Evolutionary conservation across 2,888 invertebrate genomes (phyloP).

Genomic region (Brachyptera putata): DNA sequence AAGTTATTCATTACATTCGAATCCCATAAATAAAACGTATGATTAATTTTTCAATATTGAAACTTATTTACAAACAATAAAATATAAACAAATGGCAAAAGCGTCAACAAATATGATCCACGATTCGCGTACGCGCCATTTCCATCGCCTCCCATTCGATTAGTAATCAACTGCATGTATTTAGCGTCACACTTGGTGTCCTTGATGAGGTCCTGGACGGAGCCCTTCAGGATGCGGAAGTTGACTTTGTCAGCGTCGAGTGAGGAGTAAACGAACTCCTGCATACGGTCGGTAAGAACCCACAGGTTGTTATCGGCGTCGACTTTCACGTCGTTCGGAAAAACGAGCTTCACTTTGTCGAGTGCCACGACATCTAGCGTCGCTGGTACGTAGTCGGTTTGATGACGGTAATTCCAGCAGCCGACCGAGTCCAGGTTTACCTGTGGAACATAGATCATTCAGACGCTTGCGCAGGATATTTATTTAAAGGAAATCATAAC

Average conservation of each 20-base stretch:
- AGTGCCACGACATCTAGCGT: conserved; percentile 66
- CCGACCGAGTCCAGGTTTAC: conserved; percentile 72
- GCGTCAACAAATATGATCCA: too few relatives aligned
- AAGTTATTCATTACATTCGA: too few relatives aligned
- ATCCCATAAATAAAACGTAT: too few relatives aligned
- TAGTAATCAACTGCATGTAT: too few relatives aligned
- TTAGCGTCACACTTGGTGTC: conserved; percentile 7
- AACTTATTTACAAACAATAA: too few relatives aligned
- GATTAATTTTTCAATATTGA: too few relatives aligned
- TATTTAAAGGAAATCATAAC: too few relatives aligned
- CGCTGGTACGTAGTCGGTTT: background rate
- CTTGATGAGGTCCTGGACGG: background rate
- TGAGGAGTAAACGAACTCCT: conserved; percentile 64
- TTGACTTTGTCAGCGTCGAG: conserved; percentile 63
- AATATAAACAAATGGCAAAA: too few relatives aligned
- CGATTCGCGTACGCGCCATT: too few relatives aligned
- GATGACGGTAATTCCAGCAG: conserved; percentile 63
- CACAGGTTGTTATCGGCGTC: conserved; percentile 61
- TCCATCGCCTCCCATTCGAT: too few relatives aligned
- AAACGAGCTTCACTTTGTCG: conserved; percentile 70
- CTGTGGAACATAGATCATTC: conserved; percentile 42
- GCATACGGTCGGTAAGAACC: conserved; percentile 81
- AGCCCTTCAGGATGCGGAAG: conserved; percentile 58
- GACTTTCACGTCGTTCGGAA: conserved; percentile 76
- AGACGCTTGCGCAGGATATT: background rate